phyloP scores from a whole-genome alignment of 2,888 invertebrate genomes.

The Lasioglossum oenotherae region DNA sequence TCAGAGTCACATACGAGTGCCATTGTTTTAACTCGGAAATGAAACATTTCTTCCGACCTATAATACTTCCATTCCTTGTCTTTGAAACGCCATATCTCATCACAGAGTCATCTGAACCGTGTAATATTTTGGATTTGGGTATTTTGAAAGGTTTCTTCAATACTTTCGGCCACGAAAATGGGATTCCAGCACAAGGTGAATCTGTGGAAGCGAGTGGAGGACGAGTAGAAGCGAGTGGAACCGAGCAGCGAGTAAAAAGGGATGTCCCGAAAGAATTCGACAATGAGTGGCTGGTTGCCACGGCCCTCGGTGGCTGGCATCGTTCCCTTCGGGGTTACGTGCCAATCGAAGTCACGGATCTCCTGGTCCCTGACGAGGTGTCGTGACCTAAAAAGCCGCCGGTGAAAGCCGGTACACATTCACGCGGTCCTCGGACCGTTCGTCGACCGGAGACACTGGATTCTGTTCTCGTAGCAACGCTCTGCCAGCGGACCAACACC shows the following conservation, averaged over 20 bases:
- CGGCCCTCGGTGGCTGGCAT: constrained; percentile 10
- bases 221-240: background rate
- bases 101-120: too few species aligned
- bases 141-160: too few species aligned
- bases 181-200: too few species aligned
- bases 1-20: too few species aligned
- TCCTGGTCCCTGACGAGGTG: constrained; percentile 61
- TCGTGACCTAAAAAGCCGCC: constrained; percentile 66
- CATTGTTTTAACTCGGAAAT: too few species aligned
- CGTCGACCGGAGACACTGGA: constrained; percentile 68
- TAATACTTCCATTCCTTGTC: too few species aligned
- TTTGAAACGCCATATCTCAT: too few species aligned
- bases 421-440: constrained; percentile 56
- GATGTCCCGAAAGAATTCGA: background rate
- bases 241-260: background rate
- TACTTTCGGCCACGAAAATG: too few species aligned
- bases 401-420: constrained; percentile 68
- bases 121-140: too few species aligned
- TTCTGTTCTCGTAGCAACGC: constrained; percentile 27
- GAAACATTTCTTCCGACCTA: too few species aligned
- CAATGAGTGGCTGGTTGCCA: background rate
- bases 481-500: background rate
- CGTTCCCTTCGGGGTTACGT: constrained; percentile 40
- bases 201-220: too few species aligned
- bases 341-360: constrained; percentile 58